Conservation (phyloP, 2,113 vertebrate species). For the Promerops cafer region DNA sequence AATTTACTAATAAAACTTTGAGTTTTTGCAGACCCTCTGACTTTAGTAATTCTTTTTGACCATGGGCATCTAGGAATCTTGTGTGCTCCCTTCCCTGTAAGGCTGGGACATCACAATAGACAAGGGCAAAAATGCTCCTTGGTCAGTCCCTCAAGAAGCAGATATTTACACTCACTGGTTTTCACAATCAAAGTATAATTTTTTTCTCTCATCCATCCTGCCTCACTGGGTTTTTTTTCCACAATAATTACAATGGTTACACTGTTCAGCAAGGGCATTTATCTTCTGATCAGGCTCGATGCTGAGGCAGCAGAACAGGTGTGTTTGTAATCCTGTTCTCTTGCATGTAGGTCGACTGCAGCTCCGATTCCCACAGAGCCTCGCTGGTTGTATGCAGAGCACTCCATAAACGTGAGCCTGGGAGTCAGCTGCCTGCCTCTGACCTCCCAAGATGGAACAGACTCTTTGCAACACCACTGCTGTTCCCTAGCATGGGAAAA, state of each 20-base stretch:
- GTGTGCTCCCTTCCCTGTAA: not conserved
- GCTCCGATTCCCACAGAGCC: not conserved
- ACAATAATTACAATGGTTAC: not conserved
- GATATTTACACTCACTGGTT: not conserved
- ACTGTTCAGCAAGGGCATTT: not conserved
- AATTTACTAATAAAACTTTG: not conserved
- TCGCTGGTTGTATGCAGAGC: not conserved
- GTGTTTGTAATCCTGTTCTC: not conserved
- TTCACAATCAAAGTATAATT: not conserved
- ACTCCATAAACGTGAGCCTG: not conserved
- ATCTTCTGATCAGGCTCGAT: conserved; percentile 3
- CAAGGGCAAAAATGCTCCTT: not conserved
- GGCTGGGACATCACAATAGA: not conserved
- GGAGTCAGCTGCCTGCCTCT: not conserved
- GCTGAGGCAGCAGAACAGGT: not conserved
- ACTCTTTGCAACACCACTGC: not conserved
- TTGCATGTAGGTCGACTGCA: not conserved
- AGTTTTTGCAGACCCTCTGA: not conserved
- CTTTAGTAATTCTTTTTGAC: not conserved
- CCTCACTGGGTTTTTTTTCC: not conserved
- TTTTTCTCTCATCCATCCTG: not conserved
- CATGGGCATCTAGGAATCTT: fast-evolving
- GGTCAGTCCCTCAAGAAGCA: not conserved
- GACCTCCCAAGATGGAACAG: not conserved
- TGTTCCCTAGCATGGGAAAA: not conserved